phyloP scores from a whole-genome alignment of 1,140 invertebrate genomes.

The Zophobas morio region DNA sequence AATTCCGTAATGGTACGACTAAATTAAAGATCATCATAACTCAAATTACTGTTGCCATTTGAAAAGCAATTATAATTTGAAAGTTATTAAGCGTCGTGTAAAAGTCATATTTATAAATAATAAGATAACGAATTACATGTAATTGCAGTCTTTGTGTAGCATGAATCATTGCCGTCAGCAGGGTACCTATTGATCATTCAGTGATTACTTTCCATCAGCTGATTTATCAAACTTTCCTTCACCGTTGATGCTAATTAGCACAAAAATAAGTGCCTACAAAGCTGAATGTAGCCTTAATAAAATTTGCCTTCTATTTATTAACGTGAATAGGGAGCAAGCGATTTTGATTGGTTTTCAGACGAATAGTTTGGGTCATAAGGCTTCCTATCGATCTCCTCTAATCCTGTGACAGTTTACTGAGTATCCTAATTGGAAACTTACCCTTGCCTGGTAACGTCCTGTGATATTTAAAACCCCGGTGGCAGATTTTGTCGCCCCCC shows the following conservation, averaged over 20 bases:
- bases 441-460: slow-evolving; percentile 37
- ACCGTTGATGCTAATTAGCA: slow-evolving; percentile 15
- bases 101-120: slow-evolving; percentile 39
- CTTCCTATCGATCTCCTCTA: slow-evolving; percentile 50
- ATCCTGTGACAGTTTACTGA: slow-evolving; percentile 54
- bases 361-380: slow-evolving; percentile 34
- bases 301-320: not conserved
- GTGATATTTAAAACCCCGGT: slow-evolving; percentile 50
- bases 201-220: slow-evolving; percentile 20
- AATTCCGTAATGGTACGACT: slow-evolving; percentile 15
- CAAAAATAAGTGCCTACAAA: slow-evolving; percentile 27
- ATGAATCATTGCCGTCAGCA: slow-evolving; percentile 33
- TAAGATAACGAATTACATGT: slow-evolving; percentile 32
- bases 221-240: slow-evolving; percentile 32
- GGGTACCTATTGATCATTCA: slow-evolving; percentile 22
- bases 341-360: slow-evolving; percentile 27
- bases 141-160: slow-evolving; percentile 20
- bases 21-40: slow-evolving; percentile 10
- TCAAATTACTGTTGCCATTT: slow-evolving; percentile 18
- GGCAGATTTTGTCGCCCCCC: slow-evolving; percentile 28
- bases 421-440: slow-evolving; percentile 54
- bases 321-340: not conserved
- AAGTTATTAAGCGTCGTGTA: slow-evolving; percentile 31
- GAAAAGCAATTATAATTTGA: slow-evolving; percentile 36
- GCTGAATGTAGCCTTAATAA: slow-evolving; percentile 30